Evolutionary conservation across 2,797 vertebrate genomes (phyloP), one percentile per base, ranked within the genome.

Genomic region (Argyrosomus regius): DNA sequence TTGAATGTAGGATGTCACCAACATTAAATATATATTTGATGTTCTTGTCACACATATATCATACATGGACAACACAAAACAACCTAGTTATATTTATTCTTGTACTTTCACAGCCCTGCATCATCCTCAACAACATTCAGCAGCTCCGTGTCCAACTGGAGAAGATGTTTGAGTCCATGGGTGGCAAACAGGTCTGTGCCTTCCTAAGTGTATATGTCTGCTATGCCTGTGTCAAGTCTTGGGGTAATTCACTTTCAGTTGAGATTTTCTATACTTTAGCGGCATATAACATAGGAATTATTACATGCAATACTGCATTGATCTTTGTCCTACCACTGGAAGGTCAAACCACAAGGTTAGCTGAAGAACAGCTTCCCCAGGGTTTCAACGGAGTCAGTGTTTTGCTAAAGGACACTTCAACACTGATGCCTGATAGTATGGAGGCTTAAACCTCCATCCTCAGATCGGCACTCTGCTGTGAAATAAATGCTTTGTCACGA

Each of bases 131-230:
- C 93, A 99, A 99, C 93, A 98, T 99, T 81, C 98, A 99, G 83
- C 98, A 99, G 68, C 86, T 99, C 20, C 94, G 98, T 31, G 97
- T 99, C 71, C 98, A 98, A 76, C 96, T 99, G 87, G 98, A 99
- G 94, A 99, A 99, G 93, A 98, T 99, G 98, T 99, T 99, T 86
- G 98, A 99, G 92, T 97, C 98, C 67, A 99, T 99, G 98, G 98
- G 98, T 62, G 98, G 98, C 49, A 99, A 99, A 92, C 97, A 99
- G 97, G 98, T 99, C 73, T 90, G 90, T 90, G 26, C 41, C 20
- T 53, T 10, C 20, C 3, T 18, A 2, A 18, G 1, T 68, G 39
- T 58, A 3, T 77, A 24, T 58, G 43, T 39, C 20, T 60, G 20
- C 50, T 77, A 11, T 67, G 28, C 72, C 28, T 66, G 52, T 57